These are phyloP conservation scores for Nothoprocta perdicaria DNA, from an alignment of 2,113 vertebrate genomes.

Conservation along the genomic window DNA sequence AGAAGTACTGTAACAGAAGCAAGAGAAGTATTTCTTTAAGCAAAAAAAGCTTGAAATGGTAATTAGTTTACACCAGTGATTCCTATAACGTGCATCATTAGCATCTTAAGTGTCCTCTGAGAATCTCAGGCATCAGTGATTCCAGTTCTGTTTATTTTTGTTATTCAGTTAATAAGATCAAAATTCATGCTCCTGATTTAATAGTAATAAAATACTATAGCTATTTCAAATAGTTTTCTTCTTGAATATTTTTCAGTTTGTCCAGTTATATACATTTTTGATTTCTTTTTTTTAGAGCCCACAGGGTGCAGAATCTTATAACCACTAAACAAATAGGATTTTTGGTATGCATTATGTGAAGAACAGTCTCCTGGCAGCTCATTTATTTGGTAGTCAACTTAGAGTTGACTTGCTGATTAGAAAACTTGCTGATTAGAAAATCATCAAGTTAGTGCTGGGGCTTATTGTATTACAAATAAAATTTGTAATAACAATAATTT, in stretches of 20 bases:
- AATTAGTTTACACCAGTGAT: fast-evolving
- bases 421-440: neutral
- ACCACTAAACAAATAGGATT: neutral
- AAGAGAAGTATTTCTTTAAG: too few relatives aligned
- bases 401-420: neutral
- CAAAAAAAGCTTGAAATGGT: neutral
- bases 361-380: neutral
- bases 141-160: neutral
- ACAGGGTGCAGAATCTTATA: neutral
- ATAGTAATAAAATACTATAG: neutral
- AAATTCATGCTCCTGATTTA: neutral
- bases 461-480: neutral
- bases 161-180: neutral
- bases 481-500: too few relatives aligned
- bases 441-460: neutral
- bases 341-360: neutral
- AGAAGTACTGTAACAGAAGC: too few relatives aligned
- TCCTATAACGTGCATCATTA: neutral
- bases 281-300: neutral
- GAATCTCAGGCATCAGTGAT: neutral
- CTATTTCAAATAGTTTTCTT: neutral
- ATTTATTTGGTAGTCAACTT: neutral
- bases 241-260: neutral
- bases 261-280: neutral
- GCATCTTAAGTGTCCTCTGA: neutral